Evolutionary conservation across 1,140 invertebrate genomes (phyloP).

Genomic region (Zelostemma sp.): DNA sequence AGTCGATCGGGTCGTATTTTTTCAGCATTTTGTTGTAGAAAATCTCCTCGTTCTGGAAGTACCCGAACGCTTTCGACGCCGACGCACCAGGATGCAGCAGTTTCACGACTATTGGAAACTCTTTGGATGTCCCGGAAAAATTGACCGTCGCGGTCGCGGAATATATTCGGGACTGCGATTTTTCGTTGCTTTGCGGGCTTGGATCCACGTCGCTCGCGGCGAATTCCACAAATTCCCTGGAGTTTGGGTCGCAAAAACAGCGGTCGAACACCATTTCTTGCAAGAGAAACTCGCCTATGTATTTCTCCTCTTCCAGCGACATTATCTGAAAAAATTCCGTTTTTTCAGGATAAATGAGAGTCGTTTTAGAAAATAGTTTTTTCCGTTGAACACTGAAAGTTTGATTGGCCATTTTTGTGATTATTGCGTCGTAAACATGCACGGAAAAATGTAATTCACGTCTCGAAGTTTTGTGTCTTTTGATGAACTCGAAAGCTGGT

Average conservation of each 20-base stretch:
- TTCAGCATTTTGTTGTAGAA: slow-evolving; percentile 57
- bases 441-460: too few species aligned
- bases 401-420: too few species aligned
- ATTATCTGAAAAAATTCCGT: too few species aligned
- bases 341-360: too few species aligned
- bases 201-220: slow-evolving; percentile 33
- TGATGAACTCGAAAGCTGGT: too few species aligned
- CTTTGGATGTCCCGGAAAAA: slow-evolving; percentile 55
- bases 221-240: slow-evolving; percentile 65
- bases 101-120: slow-evolving; percentile 57
- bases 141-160: slow-evolving; percentile 37
- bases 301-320: slow-evolving; percentile 39
- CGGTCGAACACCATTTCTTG: slow-evolving; percentile 62
- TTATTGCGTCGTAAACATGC: too few species aligned
- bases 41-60: slow-evolving; percentile 60
- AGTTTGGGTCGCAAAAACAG: slow-evolving; percentile 60
- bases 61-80: slow-evolving; percentile 18
- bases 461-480: too few species aligned
- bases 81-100: slow-evolving; percentile 30
- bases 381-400: too few species aligned
- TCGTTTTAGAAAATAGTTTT: too few species aligned
- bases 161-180: slow-evolving; percentile 28
- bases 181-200: slow-evolving; percentile 10
- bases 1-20: slow-evolving; percentile 35
- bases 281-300: slow-evolving; percentile 54